These are phyloP conservation scores for Lutraria lutraria DNA, from an alignment of 2,888 invertebrate species.

Conservation along the genomic window DNA sequence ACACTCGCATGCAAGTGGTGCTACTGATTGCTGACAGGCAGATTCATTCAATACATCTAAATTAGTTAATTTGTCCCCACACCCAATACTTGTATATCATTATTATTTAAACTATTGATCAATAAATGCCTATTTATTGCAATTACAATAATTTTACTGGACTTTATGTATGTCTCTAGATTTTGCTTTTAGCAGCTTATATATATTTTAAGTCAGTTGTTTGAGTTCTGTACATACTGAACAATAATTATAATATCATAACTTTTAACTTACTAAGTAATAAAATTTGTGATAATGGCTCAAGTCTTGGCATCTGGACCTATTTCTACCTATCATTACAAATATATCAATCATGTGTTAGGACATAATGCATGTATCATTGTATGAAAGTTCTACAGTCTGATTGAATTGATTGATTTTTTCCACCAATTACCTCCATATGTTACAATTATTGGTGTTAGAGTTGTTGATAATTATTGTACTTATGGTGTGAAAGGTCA, in stretches of 20 bases:
- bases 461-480: neutral
- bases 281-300: neutral
- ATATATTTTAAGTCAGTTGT: too few relatives aligned
- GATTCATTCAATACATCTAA: too few relatives aligned
- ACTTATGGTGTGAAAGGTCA: slow-evolving; percentile 2
- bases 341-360: neutral
- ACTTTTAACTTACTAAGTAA: neutral
- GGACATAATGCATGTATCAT: neutral
- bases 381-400: neutral
- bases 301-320: neutral
- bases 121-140: too few relatives aligned
- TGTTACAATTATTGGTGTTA: slow-evolving; percentile 14
- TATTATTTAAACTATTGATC: too few relatives aligned
- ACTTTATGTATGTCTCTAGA: too few relatives aligned
- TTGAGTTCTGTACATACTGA: too few relatives aligned
- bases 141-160: too few relatives aligned
- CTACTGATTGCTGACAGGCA: too few relatives aligned
- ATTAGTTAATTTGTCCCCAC: too few relatives aligned
- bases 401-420: neutral
- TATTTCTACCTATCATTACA: neutral
- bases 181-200: too few relatives aligned
- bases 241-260: neutral
- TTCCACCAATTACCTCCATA: slow-evolving; percentile 3
- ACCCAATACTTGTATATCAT: too few relatives aligned
- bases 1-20: too few relatives aligned